These are phyloP conservation scores for Drosophila fulvimacula DNA, from an alignment of 2,888 invertebrate species.

Conservation along the genomic window DNA sequence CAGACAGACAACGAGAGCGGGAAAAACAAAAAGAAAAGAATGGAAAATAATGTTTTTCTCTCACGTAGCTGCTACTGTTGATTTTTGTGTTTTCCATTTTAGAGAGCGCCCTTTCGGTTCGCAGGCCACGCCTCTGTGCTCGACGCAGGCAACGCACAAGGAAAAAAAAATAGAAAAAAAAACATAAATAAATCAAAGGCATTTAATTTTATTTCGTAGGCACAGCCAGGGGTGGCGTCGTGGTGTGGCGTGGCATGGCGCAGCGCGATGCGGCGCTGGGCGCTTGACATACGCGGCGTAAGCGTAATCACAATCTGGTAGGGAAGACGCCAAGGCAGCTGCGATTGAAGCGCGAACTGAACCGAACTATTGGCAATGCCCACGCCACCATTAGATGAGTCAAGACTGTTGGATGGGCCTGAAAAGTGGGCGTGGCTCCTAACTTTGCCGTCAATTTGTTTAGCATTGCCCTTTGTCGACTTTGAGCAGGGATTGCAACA, in stretches of 20 bases:
- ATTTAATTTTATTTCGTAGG: constrained; percentile 70
- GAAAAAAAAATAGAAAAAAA: constrained; percentile 23
- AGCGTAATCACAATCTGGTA: constrained; percentile 61
- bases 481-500: constrained; percentile 33
- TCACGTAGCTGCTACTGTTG: constrained; percentile 27
- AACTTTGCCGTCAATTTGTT: constrained; percentile 70
- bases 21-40: not conserved
- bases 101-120: not conserved
- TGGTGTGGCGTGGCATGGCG: not conserved
- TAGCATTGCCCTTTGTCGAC: constrained; percentile 44
- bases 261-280: constrained; percentile 39
- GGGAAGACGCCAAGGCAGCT: constrained; percentile 1
- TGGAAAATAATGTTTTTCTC: constrained; percentile 33
- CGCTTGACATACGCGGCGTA: constrained; percentile 65
- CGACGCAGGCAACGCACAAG: constrained; percentile 25
- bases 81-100: constrained; percentile 25
- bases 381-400: constrained; percentile 31
- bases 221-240: constrained; percentile 22
- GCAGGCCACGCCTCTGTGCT: constrained; percentile 36
- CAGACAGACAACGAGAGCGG: constrained; percentile 11
- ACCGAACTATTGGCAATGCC: constrained; percentile 48
- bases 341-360: constrained; percentile 10
- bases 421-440: constrained; percentile 40
- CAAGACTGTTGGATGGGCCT: not conserved
- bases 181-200: constrained; percentile 76